Evolutionary conservation across 2,888 invertebrate genomes (phyloP).

Genomic region (Choreutis nemorana): DNA sequence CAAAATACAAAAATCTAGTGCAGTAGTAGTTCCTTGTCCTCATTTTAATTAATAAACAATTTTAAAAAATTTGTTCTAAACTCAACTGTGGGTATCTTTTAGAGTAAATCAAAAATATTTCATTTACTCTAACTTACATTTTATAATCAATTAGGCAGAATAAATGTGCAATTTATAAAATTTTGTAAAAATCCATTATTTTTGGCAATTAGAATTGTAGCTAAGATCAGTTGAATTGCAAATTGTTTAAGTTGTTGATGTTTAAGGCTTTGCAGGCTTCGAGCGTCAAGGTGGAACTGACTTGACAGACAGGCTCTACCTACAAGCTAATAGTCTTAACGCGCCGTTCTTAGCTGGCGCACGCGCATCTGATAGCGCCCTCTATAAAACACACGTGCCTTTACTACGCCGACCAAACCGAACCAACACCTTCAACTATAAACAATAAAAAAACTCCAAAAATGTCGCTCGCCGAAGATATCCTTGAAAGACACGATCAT

Average conservation of each 20-base stretch:
- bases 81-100: too few relatives aligned
- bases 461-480: constrained; percentile 21
- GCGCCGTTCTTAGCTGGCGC: constrained; percentile 42
- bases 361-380: constrained; percentile 44
- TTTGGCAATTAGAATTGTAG: too few relatives aligned
- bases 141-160: too few relatives aligned
- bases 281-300: constrained; percentile 37
- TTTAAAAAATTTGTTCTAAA: too few relatives aligned
- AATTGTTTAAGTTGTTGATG: constrained; percentile 15
- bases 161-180: too few relatives aligned
- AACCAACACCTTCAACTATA: constrained; percentile 7
- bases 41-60: too few relatives aligned
- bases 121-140: too few relatives aligned
- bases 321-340: constrained; percentile 32
- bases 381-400: constrained; percentile 46
- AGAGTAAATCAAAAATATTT: too few relatives aligned
- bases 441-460: constrained; percentile 9
- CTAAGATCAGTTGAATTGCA: too few relatives aligned
- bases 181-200: too few relatives aligned
- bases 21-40: too few relatives aligned
- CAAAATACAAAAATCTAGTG: too few relatives aligned
- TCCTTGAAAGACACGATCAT: constrained; percentile 14
- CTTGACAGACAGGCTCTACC: constrained; percentile 17
- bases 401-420: constrained; percentile 23
- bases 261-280: constrained; percentile 41